Percentiles rank a stretch among this genome's conserved stretches.
Conservation (phyloP, 2,888 invertebrate genomes). For the Polydrusus tereticollis region DNA sequence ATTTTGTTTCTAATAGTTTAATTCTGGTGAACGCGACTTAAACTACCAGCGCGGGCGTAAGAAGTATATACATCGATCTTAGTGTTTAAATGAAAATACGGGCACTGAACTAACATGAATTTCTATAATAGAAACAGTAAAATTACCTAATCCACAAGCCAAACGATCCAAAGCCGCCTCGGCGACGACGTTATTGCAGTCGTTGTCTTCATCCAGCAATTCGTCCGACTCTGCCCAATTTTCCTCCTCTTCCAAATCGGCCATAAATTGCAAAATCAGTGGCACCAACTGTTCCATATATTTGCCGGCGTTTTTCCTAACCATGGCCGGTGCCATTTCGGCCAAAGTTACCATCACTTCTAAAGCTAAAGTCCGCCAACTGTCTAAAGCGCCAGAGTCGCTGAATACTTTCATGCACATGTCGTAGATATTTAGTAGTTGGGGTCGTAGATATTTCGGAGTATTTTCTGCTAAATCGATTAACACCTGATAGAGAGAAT, state of each 20-base stretch:
- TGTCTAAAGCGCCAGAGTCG: constrained; percentile 79
- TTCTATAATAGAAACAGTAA: too few species aligned
- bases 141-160: constrained; percentile 95
- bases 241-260: constrained; percentile 92
- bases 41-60: too few species aligned
- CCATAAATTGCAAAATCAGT: constrained; percentile 92
- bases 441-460: constrained; percentile 92
- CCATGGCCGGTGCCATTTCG: constrained; percentile 97
- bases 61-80: too few species aligned
- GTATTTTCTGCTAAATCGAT: constrained; percentile 94
- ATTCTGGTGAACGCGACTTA: too few species aligned
- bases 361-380: constrained; percentile 90
- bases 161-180: constrained; percentile 97
- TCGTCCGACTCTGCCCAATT: constrained; percentile 91
- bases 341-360: constrained; percentile 85
- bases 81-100: background rate
- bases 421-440: constrained; percentile 87
- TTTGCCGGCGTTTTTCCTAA: constrained; percentile 90
- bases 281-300: constrained; percentile 87
- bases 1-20: too few species aligned
- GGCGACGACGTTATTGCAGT: constrained; percentile 94
- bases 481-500: constrained; percentile 70
- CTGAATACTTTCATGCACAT: constrained; percentile 88
- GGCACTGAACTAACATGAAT: background rate
- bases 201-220: constrained; percentile 92